Base-by-base conservation (phyloP, 2,113 vertebrate species). In the Oxygymnocypris stewartii region DNA sequence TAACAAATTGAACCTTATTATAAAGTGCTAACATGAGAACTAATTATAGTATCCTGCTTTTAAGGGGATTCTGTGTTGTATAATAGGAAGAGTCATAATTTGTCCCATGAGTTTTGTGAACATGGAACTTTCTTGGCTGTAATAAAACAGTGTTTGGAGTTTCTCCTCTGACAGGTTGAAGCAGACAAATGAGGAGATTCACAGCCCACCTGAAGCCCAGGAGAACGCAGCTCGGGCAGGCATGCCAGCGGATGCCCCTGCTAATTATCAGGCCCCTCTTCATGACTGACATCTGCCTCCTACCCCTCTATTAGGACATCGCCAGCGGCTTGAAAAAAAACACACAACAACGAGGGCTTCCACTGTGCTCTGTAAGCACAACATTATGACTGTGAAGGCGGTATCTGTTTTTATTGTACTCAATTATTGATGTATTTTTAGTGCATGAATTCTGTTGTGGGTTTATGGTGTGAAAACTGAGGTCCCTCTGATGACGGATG, bases 351-450 rank as follows among this genome's bases (percentile, higher is more conserved):
- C 40, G 16, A 35, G 42, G 73, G 25, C 3, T 79, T 80, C 42
- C 78, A 13, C 31, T 92, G 16, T 82, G 87, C 84, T 85, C 54
- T 88, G 83, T 88, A 37, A 75, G 16, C 63, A 75, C 28, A 59
- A 35, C 44, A 49, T 51, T 28, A 20, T 14, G 42, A 69, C 61
- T 20, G 35, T 59, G 35, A 63, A 79, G 42, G 89, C 61, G 44
- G 6, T 74, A 20, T 84, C 69, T 42, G 63, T 73, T 74, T 88
- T 80, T 37, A 80, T 80, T 82, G 82, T 82, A 87, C 88, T 89
- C 92, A 92, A 93, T 93, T 92, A 91, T 90, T 93, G 91, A 92
- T 92, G 91, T 92, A 93, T 92, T 89, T 73, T 12, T 74, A 23
- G 23, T 51, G 23, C 7, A 0, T 42, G 6, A 42, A 61, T 4